Conservation (phyloP, 2,797 vertebrate genomes). For the Sylvia borin region DNA sequence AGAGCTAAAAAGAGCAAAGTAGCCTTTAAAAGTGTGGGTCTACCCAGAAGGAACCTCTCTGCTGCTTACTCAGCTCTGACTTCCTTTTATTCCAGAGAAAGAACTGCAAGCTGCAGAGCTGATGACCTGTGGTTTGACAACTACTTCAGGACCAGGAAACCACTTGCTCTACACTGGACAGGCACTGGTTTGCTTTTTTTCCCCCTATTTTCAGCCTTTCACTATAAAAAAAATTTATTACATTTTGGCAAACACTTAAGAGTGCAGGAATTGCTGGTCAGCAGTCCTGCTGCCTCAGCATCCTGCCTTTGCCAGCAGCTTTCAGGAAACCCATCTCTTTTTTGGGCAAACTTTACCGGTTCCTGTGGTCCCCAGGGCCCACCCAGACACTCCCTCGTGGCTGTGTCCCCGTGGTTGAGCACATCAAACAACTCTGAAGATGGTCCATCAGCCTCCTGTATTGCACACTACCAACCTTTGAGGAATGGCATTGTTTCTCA, state of each 20-base stretch:
- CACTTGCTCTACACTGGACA: neutral
- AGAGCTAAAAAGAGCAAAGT: neutral
- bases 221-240: neutral
- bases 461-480: neutral
- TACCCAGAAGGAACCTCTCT: neutral
- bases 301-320: neutral
- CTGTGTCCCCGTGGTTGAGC: neutral
- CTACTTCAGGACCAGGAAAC: neutral
- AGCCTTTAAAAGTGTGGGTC: neutral
- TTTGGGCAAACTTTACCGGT: neutral
- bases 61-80: neutral
- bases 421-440: neutral
- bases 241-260: neutral
- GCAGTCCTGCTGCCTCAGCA: constrained; percentile 21
- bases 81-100: neutral
- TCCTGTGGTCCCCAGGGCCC: neutral
- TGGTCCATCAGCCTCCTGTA: neutral
- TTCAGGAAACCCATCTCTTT: neutral
- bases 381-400: neutral
- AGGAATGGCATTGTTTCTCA: neutral
- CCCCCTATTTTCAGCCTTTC: constrained; percentile 14
- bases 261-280: constrained; percentile 32
- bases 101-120: neutral
- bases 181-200: neutral
- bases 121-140: neutral